Evolutionary conservation across 2,113 vertebrate species (phyloP).

Genomic region (Alouatta palliata): DNA sequence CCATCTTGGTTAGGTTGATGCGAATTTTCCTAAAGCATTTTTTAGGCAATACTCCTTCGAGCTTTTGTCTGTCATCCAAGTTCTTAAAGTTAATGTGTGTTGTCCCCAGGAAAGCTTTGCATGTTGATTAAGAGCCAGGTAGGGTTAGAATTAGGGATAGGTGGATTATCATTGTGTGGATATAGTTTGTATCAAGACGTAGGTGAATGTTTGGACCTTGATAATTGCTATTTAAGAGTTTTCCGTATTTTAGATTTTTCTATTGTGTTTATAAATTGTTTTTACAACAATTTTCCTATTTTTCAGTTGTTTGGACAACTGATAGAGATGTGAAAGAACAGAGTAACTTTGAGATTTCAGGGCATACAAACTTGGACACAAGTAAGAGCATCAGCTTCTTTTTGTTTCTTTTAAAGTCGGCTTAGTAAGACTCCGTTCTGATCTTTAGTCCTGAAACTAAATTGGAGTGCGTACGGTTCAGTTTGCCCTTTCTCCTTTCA

Average conservation of each 20-base stretch:
- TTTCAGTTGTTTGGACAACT: constrained; percentile 2
- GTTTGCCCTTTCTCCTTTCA: constrained; percentile 40
- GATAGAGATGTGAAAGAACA: neutral
- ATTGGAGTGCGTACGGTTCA: neutral
- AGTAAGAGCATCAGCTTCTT: neutral
- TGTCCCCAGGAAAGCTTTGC: neutral
- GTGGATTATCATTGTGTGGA: neutral
- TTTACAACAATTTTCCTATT: neutral
- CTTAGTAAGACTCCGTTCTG: neutral
- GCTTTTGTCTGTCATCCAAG: neutral
- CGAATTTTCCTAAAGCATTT: constrained; percentile 29
- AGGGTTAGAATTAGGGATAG: neutral
- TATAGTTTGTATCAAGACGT: neutral
- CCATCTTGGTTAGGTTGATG: neutral
- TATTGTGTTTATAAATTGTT: neutral
- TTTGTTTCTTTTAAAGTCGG: constrained; percentile 20
- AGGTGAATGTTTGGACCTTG: neutral
- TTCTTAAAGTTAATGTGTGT: constrained; percentile 11
- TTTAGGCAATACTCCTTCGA: neutral
- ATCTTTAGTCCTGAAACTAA: constrained; percentile 24
- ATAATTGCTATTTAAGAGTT: constrained; percentile 15
- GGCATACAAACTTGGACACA: neutral
- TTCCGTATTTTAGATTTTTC: constrained; percentile 20
- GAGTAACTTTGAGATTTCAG: constrained; percentile 43
- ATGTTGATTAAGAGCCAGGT: neutral